phyloP scores from a whole-genome alignment of 2,888 invertebrate genomes.

The Euzophera pinguis region DNA sequence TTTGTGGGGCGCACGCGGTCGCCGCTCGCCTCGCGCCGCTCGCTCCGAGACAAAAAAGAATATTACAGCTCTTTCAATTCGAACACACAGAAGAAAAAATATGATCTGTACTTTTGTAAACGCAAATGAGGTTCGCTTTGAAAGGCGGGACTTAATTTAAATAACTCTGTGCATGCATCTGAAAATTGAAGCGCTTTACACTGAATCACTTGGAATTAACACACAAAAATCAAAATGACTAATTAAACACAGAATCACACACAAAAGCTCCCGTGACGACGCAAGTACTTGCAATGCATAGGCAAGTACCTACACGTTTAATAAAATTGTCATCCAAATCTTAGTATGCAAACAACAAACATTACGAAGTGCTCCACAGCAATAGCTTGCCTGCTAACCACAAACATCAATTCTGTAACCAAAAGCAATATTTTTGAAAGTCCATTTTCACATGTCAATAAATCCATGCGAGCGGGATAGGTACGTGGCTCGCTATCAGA shows the following conservation, averaged over 20 bases:
- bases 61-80: slow-evolving; percentile 74
- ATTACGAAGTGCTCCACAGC: background rate
- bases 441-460: slow-evolving; percentile 2
- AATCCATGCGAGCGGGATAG: background rate
- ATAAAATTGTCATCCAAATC: background rate
- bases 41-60: slow-evolving; percentile 65
- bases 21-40: slow-evolving; percentile 32
- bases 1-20: slow-evolving; percentile 55
- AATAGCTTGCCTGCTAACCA: background rate
- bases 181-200: slow-evolving; percentile 33
- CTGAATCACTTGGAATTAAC: slow-evolving; percentile 15
- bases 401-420: background rate
- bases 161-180: slow-evolving; percentile 47
- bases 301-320: background rate
- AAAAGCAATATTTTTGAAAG: background rate
- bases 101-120: slow-evolving; percentile 75
- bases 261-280: too few species aligned
- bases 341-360: background rate
- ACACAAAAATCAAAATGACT: background rate
- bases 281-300: background rate
- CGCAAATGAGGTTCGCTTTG: slow-evolving; percentile 73
- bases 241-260: too few species aligned
- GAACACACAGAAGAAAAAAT: slow-evolving; percentile 68
- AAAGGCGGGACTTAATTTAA: slow-evolving; percentile 63
- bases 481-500: slow-evolving; percentile 2